Evolutionary conservation across 2,797 vertebrate species (phyloP), one percentile per base, ranked within the genome.

Genomic region (Galago senegalensis): DNA sequence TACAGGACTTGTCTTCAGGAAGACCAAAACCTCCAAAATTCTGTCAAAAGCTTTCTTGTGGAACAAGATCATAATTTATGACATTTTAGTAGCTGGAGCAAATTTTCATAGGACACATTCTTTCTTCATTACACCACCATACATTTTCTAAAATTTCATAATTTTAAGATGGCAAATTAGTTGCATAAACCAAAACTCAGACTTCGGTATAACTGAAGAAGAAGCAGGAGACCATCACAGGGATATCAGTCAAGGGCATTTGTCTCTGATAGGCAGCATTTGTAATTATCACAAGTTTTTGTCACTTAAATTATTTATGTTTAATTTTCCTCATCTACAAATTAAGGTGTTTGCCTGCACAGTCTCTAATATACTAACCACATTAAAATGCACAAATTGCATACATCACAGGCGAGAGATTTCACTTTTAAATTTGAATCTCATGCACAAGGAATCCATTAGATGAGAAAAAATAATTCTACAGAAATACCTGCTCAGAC

Each of bases 131-230:
- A 9, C 25, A 56, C 8, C 53, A 20, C 8, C 27, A 56, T n/a
- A 65, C 4, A 43, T 60, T 25, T 67, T 56, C 34, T 43, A 43
- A 81, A 10, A 25, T 65, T 16, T 43, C 9, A 27, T 49, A 49
- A n/a, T 10, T 69, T 40, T n/a, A 58, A 91, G n/a, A 34, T 27
- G 7, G 16, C 27, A 83, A 61, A 61, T 18, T 4, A 56, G 25
- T 1, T 13, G 5, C 11, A 43, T 1, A n/a, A 76, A 3, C 18
- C 20, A 43, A 16, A 75, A 6, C 43, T 0, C 9, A 67, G 9
- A 13, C 13, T 43, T 53, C 37, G 11, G 25, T 56, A 7, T 49
- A 3, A 18, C 69, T 49, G n/a, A 40, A 37, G n/a, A 75, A 14
- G 8, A 1, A 63, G 7, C 9, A 61, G 27, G 17, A 63, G 29